These are phyloP conservation scores for Eupithecia abbreviata DNA, from an alignment of 2,888 invertebrate genomes.

Conservation along the genomic window DNA sequence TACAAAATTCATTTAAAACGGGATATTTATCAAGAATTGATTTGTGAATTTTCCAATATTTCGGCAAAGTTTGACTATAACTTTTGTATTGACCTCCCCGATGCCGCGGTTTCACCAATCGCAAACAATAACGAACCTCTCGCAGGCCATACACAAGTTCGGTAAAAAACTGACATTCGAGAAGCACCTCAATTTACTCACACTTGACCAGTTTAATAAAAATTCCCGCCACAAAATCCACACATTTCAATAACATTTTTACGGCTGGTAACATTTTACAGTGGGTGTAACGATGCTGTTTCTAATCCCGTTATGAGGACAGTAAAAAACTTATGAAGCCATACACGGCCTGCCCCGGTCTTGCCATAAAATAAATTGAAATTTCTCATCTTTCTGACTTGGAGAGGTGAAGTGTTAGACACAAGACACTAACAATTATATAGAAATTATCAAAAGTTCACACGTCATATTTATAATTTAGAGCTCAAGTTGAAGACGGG, in stretches of 20 bases:
- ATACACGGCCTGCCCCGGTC: constrained; percentile 31
- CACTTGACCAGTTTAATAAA: not conserved
- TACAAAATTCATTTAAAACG: too few species aligned
- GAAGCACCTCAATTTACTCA: not conserved
- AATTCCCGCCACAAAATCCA: constrained; percentile 8
- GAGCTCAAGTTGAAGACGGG: too few species aligned
- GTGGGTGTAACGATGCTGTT: constrained; percentile 41
- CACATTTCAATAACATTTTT: constrained; percentile 39
- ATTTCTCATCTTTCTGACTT: constrained; percentile 31
- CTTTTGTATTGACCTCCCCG: too few species aligned
- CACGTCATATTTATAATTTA: too few species aligned
- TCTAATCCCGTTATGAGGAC: constrained; percentile 38
- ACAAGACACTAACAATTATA: not conserved
- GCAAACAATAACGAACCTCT: too few species aligned
- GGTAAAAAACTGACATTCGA: not conserved
- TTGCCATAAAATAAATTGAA: constrained; percentile 44
- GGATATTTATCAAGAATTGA: too few species aligned
- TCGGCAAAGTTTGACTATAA: too few species aligned
- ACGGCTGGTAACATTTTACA: constrained; percentile 38
- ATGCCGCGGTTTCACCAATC: too few species aligned
- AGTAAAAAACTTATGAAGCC: constrained; percentile 42
- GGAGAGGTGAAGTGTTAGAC: not conserved
- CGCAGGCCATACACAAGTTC: too few species aligned
- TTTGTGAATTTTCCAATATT: too few species aligned
- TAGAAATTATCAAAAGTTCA: too few species aligned